A percentile compares a stretch with the other conserved stretches of the same genome.
phyloP scores from a whole-genome alignment of 2,888 invertebrate genomes.

The Diabrotica balteata region DNA sequence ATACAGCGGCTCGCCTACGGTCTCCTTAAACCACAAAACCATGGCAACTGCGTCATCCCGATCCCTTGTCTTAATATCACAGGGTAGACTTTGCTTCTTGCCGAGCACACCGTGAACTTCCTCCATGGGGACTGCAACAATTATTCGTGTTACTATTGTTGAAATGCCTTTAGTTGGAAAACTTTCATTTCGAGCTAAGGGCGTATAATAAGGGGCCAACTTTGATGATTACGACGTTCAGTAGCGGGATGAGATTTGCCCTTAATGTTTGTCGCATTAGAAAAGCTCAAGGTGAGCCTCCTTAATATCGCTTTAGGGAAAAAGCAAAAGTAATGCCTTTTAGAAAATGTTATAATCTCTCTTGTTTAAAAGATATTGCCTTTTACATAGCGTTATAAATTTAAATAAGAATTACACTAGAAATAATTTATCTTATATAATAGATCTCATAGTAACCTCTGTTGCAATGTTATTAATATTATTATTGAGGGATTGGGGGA shows the following conservation, averaged over 20 bases:
- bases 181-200: constrained; percentile 46
- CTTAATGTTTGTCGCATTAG: constrained; percentile 21
- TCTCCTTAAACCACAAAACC: constrained; percentile 90
- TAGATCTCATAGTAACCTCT: too few species aligned
- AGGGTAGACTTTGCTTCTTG: constrained; percentile 83
- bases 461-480: too few species aligned
- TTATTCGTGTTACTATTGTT: constrained; percentile 51
- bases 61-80: constrained; percentile 82
- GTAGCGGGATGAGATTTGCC: constrained; percentile 19
- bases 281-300: constrained; percentile 8
- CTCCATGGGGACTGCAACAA: constrained; percentile 77
- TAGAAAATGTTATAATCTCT: background rate
- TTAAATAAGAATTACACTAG: too few species aligned
- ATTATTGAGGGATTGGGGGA: too few species aligned
- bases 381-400: too few species aligned
- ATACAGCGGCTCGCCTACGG: constrained; percentile 82
- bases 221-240: constrained; percentile 48
- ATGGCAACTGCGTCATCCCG: constrained; percentile 83
- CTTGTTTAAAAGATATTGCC: background rate
- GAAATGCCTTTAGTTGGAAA: constrained; percentile 50
- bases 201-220: constrained; percentile 40
- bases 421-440: too few species aligned
- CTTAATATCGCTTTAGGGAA: background rate
- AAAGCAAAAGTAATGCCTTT: too few species aligned
- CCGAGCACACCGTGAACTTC: constrained; percentile 84